Conservation (phyloP, 35 echinoderm and acorn worm species). For the Anneissia japonica region DNA sequence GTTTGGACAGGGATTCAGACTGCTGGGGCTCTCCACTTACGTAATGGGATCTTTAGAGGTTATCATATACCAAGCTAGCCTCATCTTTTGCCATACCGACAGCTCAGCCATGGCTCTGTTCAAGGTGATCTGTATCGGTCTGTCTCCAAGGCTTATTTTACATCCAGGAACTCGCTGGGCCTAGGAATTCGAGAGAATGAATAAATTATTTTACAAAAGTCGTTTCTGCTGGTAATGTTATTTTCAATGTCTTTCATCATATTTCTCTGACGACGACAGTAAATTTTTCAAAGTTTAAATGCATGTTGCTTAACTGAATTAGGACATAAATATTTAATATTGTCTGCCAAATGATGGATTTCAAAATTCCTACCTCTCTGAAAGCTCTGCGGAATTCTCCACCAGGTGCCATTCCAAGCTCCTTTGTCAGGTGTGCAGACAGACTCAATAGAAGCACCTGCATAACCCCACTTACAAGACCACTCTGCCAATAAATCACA, state of each 20-base stretch:
- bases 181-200: too few relatives aligned
- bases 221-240: too few relatives aligned
- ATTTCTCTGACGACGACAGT: too few relatives aligned
- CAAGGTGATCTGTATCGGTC: slow-evolving; percentile 90
- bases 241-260: too few relatives aligned
- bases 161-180: slow-evolving; percentile 87
- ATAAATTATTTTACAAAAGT: not conserved
- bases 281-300: too few relatives aligned
- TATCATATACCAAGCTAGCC: slow-evolving; percentile 87
- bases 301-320: too few relatives aligned
- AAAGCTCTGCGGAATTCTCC: slow-evolving; percentile 96
- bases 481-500: slow-evolving; percentile 43
- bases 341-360: too few relatives aligned
- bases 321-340: too few relatives aligned
- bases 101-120: slow-evolving; percentile 86
- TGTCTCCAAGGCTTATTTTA: slow-evolving; percentile 75
- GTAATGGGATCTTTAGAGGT: slow-evolving; percentile 94
- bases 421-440: slow-evolving; percentile 95
- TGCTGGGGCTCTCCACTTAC: too few relatives aligned
- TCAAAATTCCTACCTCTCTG: slow-evolving; percentile 54
- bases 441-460: slow-evolving; percentile 74
- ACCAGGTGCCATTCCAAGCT: slow-evolving; percentile 91
- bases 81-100: slow-evolving; percentile 79
- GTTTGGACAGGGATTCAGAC: too few relatives aligned
- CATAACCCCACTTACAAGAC: slow-evolving; percentile 88